A percentile compares a stretch with the other conserved stretches of the same genome.
These are phyloP conservation scores for Pachymerium ferrugineum DNA, from an alignment of 2,888 invertebrate genomes.

Conservation along the genomic window DNA sequence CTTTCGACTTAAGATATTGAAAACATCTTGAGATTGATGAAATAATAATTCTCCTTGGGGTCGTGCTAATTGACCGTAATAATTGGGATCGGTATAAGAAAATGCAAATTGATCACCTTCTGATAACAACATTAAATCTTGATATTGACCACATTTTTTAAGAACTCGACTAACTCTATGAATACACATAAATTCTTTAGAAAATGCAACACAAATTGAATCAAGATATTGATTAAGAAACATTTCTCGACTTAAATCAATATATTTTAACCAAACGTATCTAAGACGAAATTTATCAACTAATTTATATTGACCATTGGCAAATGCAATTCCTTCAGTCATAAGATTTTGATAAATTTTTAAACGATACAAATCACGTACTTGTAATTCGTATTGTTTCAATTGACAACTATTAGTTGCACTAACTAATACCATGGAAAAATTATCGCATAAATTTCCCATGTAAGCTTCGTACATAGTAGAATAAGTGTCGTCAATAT, in stretches of 20 bases:
- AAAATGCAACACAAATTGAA: constrained; percentile 28
- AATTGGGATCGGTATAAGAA: constrained; percentile 33
- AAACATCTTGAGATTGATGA: constrained; percentile 34
- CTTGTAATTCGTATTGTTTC: constrained; percentile 35
- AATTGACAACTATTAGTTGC: constrained; percentile 34
- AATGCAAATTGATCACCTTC: constrained; percentile 36
- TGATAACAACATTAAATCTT: constrained; percentile 36
- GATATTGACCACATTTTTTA: constrained; percentile 37
- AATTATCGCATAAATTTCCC: constrained; percentile 34
- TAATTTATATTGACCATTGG: constrained; percentile 29
- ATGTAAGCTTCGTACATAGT: constrained; percentile 37
- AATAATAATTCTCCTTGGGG: constrained; percentile 34
- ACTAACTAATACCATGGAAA: constrained; percentile 35
- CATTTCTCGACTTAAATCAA: constrained; percentile 17
- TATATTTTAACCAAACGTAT: constrained; percentile 36
- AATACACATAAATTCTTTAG: constrained; percentile 35
- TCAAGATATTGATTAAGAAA: constrained; percentile 34
- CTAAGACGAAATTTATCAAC: constrained; percentile 34
- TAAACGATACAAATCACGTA: constrained; percentile 31
- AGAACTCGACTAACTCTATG: constrained; percentile 36
- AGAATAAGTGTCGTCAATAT: constrained; percentile 35
- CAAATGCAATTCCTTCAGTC: constrained; percentile 35
- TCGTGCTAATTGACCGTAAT: constrained; percentile 34
- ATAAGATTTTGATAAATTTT: constrained; percentile 35
- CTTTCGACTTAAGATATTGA: constrained; percentile 34